These are phyloP conservation scores for Gavialis gangeticus DNA, from an alignment of 2,113 vertebrate species.

Conservation along the genomic window DNA sequence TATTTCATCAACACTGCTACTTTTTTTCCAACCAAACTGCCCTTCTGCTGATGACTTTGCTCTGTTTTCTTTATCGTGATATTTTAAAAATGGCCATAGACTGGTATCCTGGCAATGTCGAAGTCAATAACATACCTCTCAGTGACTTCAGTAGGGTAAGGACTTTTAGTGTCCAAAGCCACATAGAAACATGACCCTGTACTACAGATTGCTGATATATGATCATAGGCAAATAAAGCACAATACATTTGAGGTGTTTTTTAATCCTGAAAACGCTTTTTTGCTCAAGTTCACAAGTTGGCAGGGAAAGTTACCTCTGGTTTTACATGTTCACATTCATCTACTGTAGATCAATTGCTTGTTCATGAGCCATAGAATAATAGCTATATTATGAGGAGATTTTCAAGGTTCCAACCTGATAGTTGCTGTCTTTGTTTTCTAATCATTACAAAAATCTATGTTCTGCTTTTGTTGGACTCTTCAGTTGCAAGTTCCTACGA, in stretches of 20 bases:
- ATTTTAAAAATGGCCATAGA: neutral
- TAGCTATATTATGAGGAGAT: neutral
- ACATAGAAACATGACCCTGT: no score
- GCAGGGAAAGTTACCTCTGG: neutral
- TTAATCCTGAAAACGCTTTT: neutral
- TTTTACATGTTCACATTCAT: neutral
- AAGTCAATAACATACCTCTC: neutral
- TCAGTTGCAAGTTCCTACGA: neutral
- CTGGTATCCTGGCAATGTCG: neutral
- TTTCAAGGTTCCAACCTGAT: neutral
- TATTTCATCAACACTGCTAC: no score
- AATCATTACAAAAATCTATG: neutral
- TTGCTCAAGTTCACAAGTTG: neutral
- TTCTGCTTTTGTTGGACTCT: neutral
- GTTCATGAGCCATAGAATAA: neutral
- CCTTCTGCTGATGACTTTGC: neutral
- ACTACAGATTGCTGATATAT: no score
- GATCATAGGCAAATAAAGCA: neutral
- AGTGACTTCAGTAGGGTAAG: neutral
- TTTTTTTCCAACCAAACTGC: neutral
- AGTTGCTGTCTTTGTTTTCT: neutral
- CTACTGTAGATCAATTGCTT: neutral
- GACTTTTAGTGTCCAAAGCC: neutral
- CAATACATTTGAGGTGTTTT: neutral
- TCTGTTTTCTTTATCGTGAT: neutral